These are phyloP conservation scores for Hestina assimilis DNA, from an alignment of 1,140 invertebrate genomes.

Conservation along the genomic window DNA sequence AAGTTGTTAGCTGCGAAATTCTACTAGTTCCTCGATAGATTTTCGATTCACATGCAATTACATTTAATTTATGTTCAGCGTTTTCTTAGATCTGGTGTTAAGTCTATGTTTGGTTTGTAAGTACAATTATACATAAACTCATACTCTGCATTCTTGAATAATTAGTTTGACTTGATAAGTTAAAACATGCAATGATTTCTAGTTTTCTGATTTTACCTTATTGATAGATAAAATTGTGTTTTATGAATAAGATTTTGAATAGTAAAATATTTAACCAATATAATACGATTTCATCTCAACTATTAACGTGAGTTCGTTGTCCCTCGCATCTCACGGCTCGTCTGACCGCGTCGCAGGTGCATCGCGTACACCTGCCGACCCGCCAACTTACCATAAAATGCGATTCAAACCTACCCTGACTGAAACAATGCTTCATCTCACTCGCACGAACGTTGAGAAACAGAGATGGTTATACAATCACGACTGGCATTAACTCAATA, in stretches of 20 bases:
- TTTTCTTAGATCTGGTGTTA: constrained; percentile 14
- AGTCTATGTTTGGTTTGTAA: constrained; percentile 6
- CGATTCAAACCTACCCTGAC: constrained; percentile 54
- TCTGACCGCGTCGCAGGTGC: constrained; percentile 63
- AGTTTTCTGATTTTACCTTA: too few relatives aligned
- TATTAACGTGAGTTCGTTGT: constrained; percentile 48
- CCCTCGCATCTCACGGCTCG: constrained; percentile 60
- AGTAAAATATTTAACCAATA: neutral
- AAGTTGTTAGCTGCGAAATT: constrained; percentile 30
- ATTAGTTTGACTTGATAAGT: neutral
- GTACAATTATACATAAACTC: neutral
- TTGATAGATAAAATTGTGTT: too few relatives aligned
- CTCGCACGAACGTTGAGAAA: constrained; percentile 36
- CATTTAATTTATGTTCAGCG: constrained; percentile 25
- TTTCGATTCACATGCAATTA: constrained; percentile 30
- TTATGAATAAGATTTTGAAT: neutral
- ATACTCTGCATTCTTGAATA: too few relatives aligned
- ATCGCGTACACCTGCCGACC: constrained; percentile 62
- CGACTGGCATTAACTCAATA: constrained; percentile 71
- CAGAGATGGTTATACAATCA: constrained; percentile 55
- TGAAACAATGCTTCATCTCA: constrained; percentile 54
- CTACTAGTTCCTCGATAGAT: constrained; percentile 23
- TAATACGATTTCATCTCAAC: constrained; percentile 9
- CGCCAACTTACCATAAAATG: constrained; percentile 70
- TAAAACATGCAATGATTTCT: neutral